phyloP scores from a whole-genome alignment of 2,797 vertebrate species.

The Nyctalus aviator region DNA sequence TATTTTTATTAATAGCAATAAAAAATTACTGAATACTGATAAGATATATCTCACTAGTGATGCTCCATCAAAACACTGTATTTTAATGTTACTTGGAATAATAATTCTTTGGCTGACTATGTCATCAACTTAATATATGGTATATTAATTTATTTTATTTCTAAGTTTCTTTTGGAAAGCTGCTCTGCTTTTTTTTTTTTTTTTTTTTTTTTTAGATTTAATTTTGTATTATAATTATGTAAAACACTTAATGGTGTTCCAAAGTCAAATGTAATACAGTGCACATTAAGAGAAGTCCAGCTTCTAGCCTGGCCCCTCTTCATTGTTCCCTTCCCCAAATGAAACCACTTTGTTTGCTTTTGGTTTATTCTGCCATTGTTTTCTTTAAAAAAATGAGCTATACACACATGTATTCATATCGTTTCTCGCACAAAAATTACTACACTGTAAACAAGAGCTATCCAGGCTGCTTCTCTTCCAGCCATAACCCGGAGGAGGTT shows the following conservation, averaged over 20 bases:
- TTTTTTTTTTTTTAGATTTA: slow-evolving; percentile 19
- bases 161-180: not conserved
- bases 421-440: not conserved
- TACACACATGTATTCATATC: not conserved
- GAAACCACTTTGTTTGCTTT: not conserved
- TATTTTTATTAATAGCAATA: slow-evolving; percentile 13
- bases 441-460: not conserved
- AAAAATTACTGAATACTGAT: not conserved
- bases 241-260: not conserved
- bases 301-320: not conserved
- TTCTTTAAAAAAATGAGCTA: not conserved
- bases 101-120: not conserved
- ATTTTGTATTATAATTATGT: not conserved
- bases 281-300: not conserved
- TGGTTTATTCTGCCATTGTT: not conserved
- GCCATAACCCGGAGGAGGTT: not conserved
- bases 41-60: not conserved
- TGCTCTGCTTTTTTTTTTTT: slow-evolving; percentile 16
- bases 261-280: not conserved
- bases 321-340: not conserved
- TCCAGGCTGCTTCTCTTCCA: not conserved
- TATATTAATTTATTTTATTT: slow-evolving; percentile 15
- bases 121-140: not conserved
- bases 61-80: not conserved
- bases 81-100: not conserved